Evolutionary conservation across 2,113 vertebrate genomes (phyloP).

Genomic region (Rhinolophus ferrumequinum): DNA sequence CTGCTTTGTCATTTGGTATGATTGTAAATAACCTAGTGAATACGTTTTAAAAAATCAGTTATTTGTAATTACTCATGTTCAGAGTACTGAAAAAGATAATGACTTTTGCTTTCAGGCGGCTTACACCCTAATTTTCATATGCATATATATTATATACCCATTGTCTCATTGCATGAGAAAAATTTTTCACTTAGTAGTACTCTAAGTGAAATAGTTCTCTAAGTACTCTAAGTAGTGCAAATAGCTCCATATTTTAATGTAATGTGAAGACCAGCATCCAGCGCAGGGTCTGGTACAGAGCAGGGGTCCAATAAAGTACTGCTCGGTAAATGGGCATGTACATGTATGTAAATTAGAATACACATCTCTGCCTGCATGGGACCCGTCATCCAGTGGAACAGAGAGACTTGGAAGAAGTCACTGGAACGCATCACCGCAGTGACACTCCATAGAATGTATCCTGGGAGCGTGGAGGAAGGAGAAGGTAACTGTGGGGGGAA

Average conservation of each 20-base stretch:
- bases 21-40: not conserved
- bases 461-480: not conserved
- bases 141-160: not conserved
- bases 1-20: not conserved
- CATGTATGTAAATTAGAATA: not conserved
- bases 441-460: not conserved
- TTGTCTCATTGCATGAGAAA: not conserved
- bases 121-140: not conserved
- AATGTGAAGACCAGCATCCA: not conserved
- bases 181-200: not conserved
- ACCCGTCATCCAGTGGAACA: not conserved
- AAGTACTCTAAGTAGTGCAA: no score
- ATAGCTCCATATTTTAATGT: no score
- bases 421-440: not conserved
- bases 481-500: not conserved
- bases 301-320: not conserved
- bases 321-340: not conserved
- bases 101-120: not conserved
- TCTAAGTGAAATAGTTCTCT: no score
- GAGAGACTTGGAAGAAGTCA: not conserved
- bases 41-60: not conserved
- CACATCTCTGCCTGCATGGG: not conserved
- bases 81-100: not conserved
- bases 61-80: conserved; percentile 11
- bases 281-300: not conserved